A percentile compares a stretch with the other conserved stretches of the same genome.
Evolutionary conservation across 92 coral and sea anemone genomes (phyloP).

Genomic region (Diadumene lineata): DNA sequence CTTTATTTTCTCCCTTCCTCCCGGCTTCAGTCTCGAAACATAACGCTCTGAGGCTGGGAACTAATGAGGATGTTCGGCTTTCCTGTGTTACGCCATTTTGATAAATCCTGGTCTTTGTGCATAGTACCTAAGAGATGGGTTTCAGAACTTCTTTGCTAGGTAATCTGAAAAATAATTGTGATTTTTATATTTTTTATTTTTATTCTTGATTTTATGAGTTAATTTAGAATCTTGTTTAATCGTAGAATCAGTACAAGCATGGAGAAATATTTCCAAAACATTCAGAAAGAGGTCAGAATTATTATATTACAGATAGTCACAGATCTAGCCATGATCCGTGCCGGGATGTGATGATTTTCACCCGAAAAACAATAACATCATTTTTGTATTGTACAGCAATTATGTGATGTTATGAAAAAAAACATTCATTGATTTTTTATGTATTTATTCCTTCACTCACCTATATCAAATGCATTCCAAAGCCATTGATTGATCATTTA

Average conservation of each 20-base stretch:
- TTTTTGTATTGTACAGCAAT: neutral
- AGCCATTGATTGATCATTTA: neutral
- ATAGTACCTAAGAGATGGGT: neutral
- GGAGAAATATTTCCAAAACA: slow-evolving; percentile 11
- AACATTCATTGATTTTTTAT: too few relatives aligned
- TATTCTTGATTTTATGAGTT: neutral
- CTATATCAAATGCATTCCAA: too few relatives aligned
- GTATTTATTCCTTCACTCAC: too few relatives aligned
- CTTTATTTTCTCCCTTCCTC: too few relatives aligned
- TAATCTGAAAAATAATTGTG: neutral
- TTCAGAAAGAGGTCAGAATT: neutral
- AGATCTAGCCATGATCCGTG: neutral
- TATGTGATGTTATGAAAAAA: neutral
- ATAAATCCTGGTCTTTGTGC: too few relatives aligned
- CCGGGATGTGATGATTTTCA: neutral
- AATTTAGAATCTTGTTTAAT: neutral
- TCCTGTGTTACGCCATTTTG: slow-evolving; percentile 10
- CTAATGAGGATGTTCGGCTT: neutral
- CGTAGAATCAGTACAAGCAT: slow-evolving; percentile 11
- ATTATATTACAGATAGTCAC: neutral
- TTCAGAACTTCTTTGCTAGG: neutral
- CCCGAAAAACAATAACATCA: neutral
- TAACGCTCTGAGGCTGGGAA: neutral
- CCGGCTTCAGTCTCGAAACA: too few relatives aligned
- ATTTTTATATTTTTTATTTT: too few relatives aligned